Conservation (phyloP, 2,113 vertebrate genomes). For the Podarcis muralis region DNA sequence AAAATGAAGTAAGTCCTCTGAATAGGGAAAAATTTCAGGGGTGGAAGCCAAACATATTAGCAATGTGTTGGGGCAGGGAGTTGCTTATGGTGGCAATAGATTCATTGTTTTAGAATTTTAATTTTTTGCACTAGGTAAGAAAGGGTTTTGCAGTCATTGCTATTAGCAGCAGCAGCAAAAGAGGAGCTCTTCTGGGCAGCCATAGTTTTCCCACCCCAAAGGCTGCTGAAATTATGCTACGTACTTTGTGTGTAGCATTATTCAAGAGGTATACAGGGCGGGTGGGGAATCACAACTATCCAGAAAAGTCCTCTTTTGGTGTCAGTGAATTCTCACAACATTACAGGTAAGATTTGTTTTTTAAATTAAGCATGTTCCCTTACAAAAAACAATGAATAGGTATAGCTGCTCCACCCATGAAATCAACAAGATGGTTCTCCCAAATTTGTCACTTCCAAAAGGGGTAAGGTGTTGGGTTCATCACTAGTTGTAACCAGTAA, state of each 20-base stretch:
- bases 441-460: not conserved
- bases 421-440: not conserved
- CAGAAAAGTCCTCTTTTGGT: not conserved
- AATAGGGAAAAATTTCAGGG: not conserved
- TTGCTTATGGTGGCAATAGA: not conserved
- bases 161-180: not conserved
- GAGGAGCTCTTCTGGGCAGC: not conserved
- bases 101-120: not conserved
- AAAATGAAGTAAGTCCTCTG: not conserved
- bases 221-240: not conserved
- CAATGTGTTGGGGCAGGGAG: not conserved
- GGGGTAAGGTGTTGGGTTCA: not conserved
- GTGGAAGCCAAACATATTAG: not conserved
- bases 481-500: not conserved
- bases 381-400: not conserved
- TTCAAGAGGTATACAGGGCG: not conserved
- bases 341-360: not conserved
- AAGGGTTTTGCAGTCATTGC: not conserved
- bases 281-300: not conserved
- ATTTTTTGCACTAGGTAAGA: not conserved
- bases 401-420: not conserved
- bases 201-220: not conserved
- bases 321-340: not conserved
- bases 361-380: not conserved
- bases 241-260: not conserved